Conservation (phyloP, 2,888 invertebrate genomes). For the Conomelus anceps region DNA sequence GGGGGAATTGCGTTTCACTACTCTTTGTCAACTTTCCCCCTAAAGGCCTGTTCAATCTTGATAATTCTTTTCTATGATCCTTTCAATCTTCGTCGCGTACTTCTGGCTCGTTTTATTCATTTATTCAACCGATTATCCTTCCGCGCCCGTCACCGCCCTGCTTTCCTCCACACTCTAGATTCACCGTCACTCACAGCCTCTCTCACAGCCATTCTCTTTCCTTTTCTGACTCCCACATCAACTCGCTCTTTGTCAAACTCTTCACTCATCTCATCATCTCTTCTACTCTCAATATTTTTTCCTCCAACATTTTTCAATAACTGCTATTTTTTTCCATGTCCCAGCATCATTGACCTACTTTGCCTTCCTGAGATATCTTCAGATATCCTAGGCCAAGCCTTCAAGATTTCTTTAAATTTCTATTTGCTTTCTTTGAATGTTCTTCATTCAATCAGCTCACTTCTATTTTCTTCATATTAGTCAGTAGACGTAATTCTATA, state of each 20-base stretch:
- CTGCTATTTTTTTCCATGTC: neutral
- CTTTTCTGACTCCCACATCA: neutral
- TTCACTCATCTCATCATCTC: neutral
- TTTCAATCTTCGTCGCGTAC: neutral
- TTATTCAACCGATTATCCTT: neutral
- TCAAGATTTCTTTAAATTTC: neutral
- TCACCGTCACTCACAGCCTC: neutral
- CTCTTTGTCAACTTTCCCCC: neutral
- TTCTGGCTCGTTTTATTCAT: neutral
- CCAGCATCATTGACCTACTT: neutral
- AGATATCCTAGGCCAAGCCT: neutral
- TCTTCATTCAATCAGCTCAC: neutral
- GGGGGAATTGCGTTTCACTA: neutral
- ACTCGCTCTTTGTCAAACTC: neutral
- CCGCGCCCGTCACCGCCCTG: neutral
- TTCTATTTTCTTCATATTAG: too few relatives aligned
- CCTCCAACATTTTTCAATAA: neutral
- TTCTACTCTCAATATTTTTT: neutral
- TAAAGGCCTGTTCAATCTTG: slow-evolving; percentile 4
- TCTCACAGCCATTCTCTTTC: neutral
- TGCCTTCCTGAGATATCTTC: neutral
- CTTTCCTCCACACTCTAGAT: neutral
- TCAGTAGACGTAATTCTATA: too few relatives aligned
- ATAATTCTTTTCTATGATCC: slow-evolving; percentile 1
- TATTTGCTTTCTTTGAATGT: neutral